Conservation (phyloP, 2,888 invertebrate species). For the Prenolepis imparis region DNA sequence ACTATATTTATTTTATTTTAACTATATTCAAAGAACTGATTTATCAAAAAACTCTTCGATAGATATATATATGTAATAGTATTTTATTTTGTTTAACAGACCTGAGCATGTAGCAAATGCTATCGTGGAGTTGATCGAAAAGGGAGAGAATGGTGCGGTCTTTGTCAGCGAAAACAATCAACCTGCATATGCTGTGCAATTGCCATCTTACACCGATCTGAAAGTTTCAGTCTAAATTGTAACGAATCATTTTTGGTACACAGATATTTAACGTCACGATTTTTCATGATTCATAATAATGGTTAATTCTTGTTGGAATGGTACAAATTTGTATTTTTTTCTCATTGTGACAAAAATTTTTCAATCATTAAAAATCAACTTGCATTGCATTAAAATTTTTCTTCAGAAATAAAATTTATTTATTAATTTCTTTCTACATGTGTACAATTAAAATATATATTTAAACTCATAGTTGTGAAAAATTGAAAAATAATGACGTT, state of each 20-base stretch:
- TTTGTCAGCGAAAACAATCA: slow-evolving; percentile 77
- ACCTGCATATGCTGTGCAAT: slow-evolving; percentile 73
- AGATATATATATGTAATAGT: neutral
- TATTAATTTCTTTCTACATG: neutral
- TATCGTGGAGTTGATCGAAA: slow-evolving; percentile 76
- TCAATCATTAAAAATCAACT: neutral
- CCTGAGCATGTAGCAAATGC: slow-evolving; percentile 77
- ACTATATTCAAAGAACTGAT: slow-evolving; percentile 7
- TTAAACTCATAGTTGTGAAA: neutral
- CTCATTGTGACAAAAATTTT: neutral
- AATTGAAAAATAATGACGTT: neutral
- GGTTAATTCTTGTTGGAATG: neutral
- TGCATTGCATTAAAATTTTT: neutral
- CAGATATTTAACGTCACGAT: neutral
- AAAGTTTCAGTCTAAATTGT: slow-evolving; percentile 54
- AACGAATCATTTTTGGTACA: neutral
- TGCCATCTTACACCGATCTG: slow-evolving; percentile 61
- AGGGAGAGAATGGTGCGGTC: slow-evolving; percentile 76
- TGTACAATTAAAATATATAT: neutral
- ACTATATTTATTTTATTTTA: neutral
- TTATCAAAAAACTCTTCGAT: neutral
- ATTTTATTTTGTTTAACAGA: slow-evolving; percentile 64
- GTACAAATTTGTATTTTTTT: neutral
- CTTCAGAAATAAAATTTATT: neutral
- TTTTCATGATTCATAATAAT: neutral